phyloP scores from a whole-genome alignment of 2,113 vertebrate species.

The Felis catus region F.catus_Fca126_mat1.0 CM031412.1:238957001-238957500 shows the following conservation, averaged over 20 bases:
- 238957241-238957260: neutral
- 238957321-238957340: neutral
- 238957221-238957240: neutral
- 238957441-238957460: neutral
- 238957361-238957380: too few species aligned
- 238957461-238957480: rapidly evolving
- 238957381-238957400: neutral
- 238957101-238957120: neutral
- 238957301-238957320: neutral
- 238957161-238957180: neutral
- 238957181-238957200: neutral
- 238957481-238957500: too few species aligned
- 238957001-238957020: neutral
- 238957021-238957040: neutral
- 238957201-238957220: neutral
- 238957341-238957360: neutral
- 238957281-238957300: neutral
- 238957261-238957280: neutral
- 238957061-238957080: neutral
- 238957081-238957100: neutral
- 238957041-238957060: neutral
- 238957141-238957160: neutral
- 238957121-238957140: neutral
- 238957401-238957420: neutral
- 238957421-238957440: neutral